phyloP scores from a whole-genome alignment of 2,797 vertebrate genomes.

The Rhabdomys pumilio region DNA sequence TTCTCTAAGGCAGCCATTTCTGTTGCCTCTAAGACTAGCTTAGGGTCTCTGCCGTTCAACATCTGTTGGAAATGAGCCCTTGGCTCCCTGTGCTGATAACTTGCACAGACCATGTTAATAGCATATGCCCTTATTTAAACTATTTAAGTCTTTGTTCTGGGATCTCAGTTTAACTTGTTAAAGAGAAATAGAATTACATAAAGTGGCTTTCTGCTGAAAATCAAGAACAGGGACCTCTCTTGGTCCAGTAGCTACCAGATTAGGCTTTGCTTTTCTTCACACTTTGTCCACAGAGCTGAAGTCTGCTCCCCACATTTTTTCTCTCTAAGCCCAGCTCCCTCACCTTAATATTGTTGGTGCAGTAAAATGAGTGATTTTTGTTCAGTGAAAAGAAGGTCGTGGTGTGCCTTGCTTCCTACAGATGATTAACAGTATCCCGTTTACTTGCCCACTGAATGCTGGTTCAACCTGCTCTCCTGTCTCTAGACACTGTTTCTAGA shows the following conservation, averaged over 20 bases:
- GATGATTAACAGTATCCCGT: no score
- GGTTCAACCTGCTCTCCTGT: background rate
- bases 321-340: background rate
- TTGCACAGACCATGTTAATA: background rate
- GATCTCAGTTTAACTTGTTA: conserved; percentile 1
- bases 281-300: background rate
- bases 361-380: background rate
- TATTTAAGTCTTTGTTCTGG: background rate
- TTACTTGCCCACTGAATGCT: background rate
- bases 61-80: no score
- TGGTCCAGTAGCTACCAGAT: background rate
- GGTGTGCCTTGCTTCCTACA: background rate
- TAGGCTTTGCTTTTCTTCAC: background rate
- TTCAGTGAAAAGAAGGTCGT: background rate
- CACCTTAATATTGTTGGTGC: background rate
- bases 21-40: background rate
- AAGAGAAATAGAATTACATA: background rate
- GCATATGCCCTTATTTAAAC: background rate
- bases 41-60: background rate
- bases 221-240: background rate
- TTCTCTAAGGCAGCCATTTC: background rate
- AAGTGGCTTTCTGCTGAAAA: background rate
- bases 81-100: background rate
- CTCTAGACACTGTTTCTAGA: background rate
- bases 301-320: background rate